phyloP scores from a whole-genome alignment of 2,888 invertebrate species.

The Leptinotarsa haldemani region DNA sequence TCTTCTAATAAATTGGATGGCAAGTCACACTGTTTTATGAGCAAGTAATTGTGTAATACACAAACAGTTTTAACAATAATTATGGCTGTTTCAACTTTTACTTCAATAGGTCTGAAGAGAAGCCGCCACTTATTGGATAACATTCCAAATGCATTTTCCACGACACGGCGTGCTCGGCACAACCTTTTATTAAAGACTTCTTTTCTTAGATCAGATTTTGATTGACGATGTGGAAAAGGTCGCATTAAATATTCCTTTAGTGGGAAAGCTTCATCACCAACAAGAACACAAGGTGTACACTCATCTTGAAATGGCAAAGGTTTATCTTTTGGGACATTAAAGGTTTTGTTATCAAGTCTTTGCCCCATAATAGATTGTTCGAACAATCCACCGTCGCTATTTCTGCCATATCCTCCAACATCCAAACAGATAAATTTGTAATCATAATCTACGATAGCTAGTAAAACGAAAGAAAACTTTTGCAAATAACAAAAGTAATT shows the following conservation, averaged over 20 bases:
- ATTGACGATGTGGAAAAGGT: conserved; percentile 46
- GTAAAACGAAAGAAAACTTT: conserved; percentile 37
- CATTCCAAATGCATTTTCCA: conserved; percentile 51
- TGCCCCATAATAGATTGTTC: conserved; percentile 43
- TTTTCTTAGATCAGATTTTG: conserved; percentile 36
- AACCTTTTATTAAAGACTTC: conserved; percentile 45
- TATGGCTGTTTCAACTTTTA: conserved; percentile 42
- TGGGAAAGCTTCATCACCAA: conserved; percentile 47
- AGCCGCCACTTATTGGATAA: conserved; percentile 46
- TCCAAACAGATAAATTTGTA: conserved; percentile 49
- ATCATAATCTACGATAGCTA: conserved; percentile 31
- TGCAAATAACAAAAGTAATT: conserved; percentile 43
- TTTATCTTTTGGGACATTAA: conserved; percentile 38
- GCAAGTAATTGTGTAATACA: conserved; percentile 44
- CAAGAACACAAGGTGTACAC: conserved; percentile 43
- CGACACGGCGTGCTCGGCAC: conserved; percentile 42
- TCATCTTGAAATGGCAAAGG: conserved; percentile 36
- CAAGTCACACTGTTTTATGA: conserved; percentile 38
- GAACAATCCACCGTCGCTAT: conserved; percentile 49
- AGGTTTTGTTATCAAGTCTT: too few relatives aligned
- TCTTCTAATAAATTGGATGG: conserved; percentile 15
- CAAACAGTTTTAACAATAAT: conserved; percentile 41
- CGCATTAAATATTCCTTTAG: conserved; percentile 43
- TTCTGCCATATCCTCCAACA: conserved; percentile 47
- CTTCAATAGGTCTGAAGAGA: conserved; percentile 47